Conservation (phyloP, 1,140 invertebrate genomes). For the Lysiphlebus fabarum region DNA sequence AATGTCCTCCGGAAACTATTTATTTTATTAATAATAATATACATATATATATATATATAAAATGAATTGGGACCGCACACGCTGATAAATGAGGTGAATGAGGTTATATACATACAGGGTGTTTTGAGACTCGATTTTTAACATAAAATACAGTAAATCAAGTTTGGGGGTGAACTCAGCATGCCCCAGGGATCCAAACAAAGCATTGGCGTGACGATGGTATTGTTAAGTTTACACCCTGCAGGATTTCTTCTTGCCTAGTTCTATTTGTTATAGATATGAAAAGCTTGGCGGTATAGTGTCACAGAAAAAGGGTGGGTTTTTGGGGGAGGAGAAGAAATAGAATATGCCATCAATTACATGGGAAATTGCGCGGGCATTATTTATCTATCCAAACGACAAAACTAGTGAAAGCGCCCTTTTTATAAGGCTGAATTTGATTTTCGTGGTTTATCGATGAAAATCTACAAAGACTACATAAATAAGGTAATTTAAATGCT, state of each 20-base stretch:
- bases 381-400: constrained; percentile 45
- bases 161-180: constrained; percentile 35
- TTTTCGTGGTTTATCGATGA: neutral
- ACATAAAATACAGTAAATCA: constrained; percentile 39
- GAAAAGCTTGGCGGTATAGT: constrained; percentile 2
- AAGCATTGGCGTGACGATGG: constrained; percentile 49
- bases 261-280: constrained; percentile 42
- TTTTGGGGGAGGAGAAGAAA: neutral
- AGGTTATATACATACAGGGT: neutral
- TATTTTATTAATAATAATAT: too few species aligned
- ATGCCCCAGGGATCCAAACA: constrained; percentile 46
- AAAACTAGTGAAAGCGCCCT: constrained; percentile 29
- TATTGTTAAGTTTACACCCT: constrained; percentile 52
- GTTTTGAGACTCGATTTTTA: too few species aligned
- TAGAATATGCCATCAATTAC: constrained; percentile 47
- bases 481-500: constrained; percentile 40
- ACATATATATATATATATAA: too few species aligned
- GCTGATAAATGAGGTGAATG: constrained; percentile 11
- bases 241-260: constrained; percentile 31
- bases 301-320: constrained; percentile 13
- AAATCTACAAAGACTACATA: constrained; percentile 45
- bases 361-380: constrained; percentile 50
- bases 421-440: constrained; percentile 3
- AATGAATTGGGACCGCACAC: constrained; percentile 2
- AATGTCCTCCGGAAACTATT: too few species aligned